A percentile compares a stretch with the other conserved stretches of the same genome.
Evolutionary conservation across 2,113 vertebrate species (phyloP).

Genomic region (Larimichthys polyactis): DNA sequence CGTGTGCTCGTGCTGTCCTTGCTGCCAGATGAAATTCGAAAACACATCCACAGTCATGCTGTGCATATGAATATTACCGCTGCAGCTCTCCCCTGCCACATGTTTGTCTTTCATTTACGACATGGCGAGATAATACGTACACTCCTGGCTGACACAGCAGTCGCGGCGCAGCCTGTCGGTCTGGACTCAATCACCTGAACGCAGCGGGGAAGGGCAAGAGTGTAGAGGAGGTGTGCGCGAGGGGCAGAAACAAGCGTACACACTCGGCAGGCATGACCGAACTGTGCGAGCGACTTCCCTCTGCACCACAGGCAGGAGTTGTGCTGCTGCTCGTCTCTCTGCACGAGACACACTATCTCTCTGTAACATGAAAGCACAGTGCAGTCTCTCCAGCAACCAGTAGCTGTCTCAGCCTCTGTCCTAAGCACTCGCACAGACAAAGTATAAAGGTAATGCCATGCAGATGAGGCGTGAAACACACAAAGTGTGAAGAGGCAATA

Average conservation of each 20-base stretch:
- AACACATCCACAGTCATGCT: conserved; percentile 4
- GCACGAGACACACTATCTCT: conserved; percentile 10
- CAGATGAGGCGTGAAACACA: conserved; percentile 43
- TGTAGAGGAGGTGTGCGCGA: conserved; percentile 18
- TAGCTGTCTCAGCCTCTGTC: conserved; percentile 34
- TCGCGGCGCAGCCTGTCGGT: conserved; percentile 19
- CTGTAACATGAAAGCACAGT: conserved; percentile 30
- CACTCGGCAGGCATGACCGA: conserved; percentile 24
- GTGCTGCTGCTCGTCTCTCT: conserved; percentile 19
- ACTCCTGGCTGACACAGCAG: conserved; percentile 54
- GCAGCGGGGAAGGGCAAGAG: conserved; percentile 8
- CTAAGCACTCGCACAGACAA: conserved; percentile 22
- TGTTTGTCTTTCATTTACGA: conserved; percentile 13
- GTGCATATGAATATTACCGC: conserved; percentile 12
- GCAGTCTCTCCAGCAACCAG: conserved; percentile 51
- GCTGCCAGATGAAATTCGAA: conserved; percentile 5
- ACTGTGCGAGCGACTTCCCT: conserved; percentile 30
- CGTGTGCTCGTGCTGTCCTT: conserved; percentile 13
- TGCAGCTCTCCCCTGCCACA: not conserved
- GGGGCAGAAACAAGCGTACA: conserved; percentile 15
- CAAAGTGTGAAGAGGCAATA: conserved; percentile 14
- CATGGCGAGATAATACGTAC: not conserved
- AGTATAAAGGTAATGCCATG: conserved; percentile 36
- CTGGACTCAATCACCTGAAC: conserved; percentile 57
- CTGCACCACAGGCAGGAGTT: conserved; percentile 44